These are phyloP conservation scores for Crotophaga sulcirostris DNA, from an alignment of 2,113 vertebrate genomes.

Conservation along the genomic window DNA sequence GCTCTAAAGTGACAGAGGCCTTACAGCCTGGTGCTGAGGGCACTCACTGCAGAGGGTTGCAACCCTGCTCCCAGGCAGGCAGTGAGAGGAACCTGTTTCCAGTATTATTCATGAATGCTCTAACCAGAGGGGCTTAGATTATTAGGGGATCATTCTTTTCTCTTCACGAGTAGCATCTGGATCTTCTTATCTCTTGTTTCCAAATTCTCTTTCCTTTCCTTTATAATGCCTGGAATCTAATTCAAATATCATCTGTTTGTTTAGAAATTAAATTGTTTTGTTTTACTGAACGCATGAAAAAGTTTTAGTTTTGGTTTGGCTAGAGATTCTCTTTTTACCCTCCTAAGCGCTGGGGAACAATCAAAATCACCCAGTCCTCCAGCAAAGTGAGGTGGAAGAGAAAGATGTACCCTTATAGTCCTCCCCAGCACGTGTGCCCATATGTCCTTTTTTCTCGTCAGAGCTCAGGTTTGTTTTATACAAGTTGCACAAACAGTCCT, in stretches of 20 bases:
- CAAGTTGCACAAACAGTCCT: neutral
- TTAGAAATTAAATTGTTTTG: neutral
- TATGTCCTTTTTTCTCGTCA: neutral
- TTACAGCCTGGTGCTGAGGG: neutral
- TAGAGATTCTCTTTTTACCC: neutral
- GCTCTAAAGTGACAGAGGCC: neutral
- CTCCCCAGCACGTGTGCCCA: neutral
- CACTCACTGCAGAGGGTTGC: accelerated
- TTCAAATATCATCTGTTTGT: neutral
- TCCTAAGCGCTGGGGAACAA: neutral
- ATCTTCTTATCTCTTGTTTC: neutral
- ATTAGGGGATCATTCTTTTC: neutral
- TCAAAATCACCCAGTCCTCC: neutral
- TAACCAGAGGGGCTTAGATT: neutral
- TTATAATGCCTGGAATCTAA: neutral
- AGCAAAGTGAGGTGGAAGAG: neutral
- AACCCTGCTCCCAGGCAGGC: neutral
- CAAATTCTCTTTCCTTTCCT: neutral
- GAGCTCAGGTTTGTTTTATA: neutral
- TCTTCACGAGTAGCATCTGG: neutral
- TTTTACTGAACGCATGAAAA: neutral
- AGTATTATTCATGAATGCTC: accelerated
- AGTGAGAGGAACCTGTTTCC: neutral
- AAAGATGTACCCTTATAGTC: neutral
- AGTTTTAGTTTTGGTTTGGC: neutral